Evolutionary conservation across 2,888 invertebrate genomes (phyloP).

Genomic region (Drosophila conformis): DNA sequence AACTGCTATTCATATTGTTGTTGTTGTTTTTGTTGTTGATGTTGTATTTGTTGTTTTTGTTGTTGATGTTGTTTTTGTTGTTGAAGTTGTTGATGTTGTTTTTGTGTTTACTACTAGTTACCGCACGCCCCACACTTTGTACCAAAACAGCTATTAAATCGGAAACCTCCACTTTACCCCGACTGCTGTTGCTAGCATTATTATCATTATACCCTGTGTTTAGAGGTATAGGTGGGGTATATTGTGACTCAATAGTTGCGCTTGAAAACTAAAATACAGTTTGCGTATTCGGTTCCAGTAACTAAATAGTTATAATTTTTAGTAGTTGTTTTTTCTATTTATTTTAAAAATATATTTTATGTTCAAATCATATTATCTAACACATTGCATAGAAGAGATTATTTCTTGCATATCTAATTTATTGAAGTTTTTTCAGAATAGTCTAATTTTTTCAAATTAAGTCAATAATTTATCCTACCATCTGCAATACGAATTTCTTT

Average conservation of each 20-base stretch:
- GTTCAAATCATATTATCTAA: background rate
- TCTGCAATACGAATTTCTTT: background rate
- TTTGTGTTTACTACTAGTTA: constrained; percentile 36
- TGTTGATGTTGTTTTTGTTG: constrained; percentile 24
- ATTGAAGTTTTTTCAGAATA: background rate
- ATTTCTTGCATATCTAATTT: background rate
- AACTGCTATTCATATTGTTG: constrained; percentile 36
- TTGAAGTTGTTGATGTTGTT: constrained; percentile 21
- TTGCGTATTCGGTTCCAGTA: background rate
- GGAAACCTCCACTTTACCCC: constrained; percentile 6
- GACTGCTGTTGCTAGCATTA: constrained; percentile 18
- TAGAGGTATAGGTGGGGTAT: background rate
- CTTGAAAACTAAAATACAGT: background rate
- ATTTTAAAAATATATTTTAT: background rate
- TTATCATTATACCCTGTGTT: constrained; percentile 23
- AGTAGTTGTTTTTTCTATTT: background rate
- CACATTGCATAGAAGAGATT: background rate
- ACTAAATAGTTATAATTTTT: no score
- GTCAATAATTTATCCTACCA: background rate
- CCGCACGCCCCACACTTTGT: constrained; percentile 32
- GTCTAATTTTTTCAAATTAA: background rate
- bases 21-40: constrained; percentile 33
- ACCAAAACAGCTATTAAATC: constrained; percentile 39
- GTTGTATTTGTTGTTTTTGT: constrained; percentile 23
- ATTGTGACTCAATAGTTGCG: background rate